These are phyloP conservation scores for Cryptoprocta ferox DNA, from an alignment of 2,797 vertebrate species.

Conservation along the genomic window DNA sequence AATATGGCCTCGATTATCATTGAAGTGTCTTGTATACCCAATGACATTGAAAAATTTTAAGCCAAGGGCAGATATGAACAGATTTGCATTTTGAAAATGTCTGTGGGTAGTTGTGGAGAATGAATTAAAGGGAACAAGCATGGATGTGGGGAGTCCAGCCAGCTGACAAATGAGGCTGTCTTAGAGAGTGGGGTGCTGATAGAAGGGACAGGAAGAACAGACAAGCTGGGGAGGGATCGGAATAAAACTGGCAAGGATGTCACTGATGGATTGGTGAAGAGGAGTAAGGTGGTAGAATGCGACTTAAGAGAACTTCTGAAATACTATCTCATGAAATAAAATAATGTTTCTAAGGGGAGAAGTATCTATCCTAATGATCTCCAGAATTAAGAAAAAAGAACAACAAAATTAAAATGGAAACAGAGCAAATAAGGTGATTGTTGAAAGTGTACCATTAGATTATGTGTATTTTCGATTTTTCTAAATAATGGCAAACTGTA, in stretches of 20 bases:
- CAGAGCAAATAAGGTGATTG: background rate
- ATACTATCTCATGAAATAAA: background rate
- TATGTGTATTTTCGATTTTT: background rate
- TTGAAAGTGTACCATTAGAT: background rate
- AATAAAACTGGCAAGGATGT: background rate
- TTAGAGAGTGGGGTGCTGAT: too few species aligned
- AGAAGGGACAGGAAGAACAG: background rate
- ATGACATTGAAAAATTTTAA: background rate
- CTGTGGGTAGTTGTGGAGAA: background rate
- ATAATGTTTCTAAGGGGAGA: background rate
- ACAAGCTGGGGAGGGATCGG: background rate
- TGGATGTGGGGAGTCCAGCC: background rate
- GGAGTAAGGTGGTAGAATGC: rapidly evolving
- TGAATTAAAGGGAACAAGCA: background rate
- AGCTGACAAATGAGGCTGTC: background rate
- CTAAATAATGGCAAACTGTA: background rate
- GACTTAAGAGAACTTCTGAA: background rate
- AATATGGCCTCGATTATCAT: background rate
- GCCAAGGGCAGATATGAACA: background rate
- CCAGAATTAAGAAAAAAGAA: background rate
- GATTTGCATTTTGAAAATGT: background rate
- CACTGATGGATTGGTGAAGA: background rate
- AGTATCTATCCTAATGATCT: background rate
- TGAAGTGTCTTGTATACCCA: background rate
- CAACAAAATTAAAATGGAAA: background rate